Conservation (phyloP, 2,113 vertebrate species). For the Melospiza georgiana region DNA sequence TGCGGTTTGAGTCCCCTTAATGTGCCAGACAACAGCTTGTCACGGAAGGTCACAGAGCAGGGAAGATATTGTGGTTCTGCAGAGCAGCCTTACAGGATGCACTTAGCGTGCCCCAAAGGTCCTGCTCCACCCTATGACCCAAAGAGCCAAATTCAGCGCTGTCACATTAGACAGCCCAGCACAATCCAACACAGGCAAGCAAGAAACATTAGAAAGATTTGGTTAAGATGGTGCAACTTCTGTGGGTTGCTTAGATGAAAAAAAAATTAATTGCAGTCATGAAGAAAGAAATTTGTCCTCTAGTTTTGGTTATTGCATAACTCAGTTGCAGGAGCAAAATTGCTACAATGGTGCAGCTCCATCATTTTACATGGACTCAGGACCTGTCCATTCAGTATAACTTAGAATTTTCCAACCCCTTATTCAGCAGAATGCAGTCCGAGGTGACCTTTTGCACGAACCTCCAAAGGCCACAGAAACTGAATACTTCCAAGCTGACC, state of each 20-base stretch:
- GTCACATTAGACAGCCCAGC: not conserved
- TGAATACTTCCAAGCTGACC: conserved; percentile 49
- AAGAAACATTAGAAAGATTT: not conserved
- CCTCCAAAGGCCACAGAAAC: conserved; percentile 45
- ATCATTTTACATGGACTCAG: not conserved
- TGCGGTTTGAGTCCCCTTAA: not conserved
- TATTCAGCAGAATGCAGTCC: conserved; percentile 46
- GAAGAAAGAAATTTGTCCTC: not conserved
- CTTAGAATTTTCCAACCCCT: not conserved
- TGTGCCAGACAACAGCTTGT: not conserved
- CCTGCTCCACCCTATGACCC: not conserved
- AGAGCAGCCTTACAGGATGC: not conserved
- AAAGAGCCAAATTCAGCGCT: not conserved
- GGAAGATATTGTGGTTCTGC: not conserved
- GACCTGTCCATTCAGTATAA: not conserved
- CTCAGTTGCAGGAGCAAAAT: not conserved
- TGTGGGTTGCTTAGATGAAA: not conserved
- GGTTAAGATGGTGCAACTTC: not conserved
- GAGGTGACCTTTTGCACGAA: conserved; percentile 25
- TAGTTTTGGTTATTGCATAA: not conserved
- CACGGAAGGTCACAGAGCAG: not conserved
- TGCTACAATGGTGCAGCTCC: not conserved
- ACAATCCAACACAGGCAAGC: not conserved
- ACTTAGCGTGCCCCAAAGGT: not conserved
- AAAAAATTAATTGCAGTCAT: not conserved